phyloP scores from a whole-genome alignment of 1,140 invertebrate species.

The Spodoptera litura region DNA sequence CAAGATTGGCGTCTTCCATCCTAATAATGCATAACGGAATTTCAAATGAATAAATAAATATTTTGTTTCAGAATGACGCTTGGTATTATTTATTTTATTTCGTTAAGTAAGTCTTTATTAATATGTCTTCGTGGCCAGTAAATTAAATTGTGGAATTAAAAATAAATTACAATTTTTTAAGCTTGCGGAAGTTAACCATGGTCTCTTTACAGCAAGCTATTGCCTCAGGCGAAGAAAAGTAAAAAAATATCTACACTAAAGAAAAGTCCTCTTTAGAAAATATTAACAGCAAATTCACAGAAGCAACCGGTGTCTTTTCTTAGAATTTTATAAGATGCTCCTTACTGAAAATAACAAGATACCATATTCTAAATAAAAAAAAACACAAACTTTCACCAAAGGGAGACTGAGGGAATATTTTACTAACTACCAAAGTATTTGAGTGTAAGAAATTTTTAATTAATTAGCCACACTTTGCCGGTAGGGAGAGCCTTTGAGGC shows the following conservation, averaged over 20 bases:
- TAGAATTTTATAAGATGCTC: background rate
- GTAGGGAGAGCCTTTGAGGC: constrained; percentile 64
- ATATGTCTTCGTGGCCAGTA: no score
- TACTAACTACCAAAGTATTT: constrained; percentile 32
- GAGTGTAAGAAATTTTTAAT: constrained; percentile 68
- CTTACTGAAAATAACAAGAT: constrained; percentile 19
- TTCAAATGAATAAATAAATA: constrained; percentile 38
- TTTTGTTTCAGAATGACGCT: background rate
- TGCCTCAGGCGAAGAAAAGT: background rate
- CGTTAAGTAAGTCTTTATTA: background rate
- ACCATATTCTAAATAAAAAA: background rate
- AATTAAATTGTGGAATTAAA: no score
- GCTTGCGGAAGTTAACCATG: no score
- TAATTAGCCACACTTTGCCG: constrained; percentile 73
- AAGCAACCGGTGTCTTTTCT: constrained; percentile 2
- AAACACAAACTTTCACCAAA: background rate
- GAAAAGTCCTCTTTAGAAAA: background rate
- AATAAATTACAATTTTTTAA: no score
- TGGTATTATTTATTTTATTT: constrained; percentile 1
- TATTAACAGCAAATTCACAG: constrained; percentile 3
- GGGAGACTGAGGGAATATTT: constrained; percentile 13
- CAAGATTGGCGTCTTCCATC: constrained; percentile 63
- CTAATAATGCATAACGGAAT: constrained; percentile 62
- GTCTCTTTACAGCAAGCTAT: background rate
- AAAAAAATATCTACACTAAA: background rate